These are phyloP conservation scores for Hippoglossus hippoglossus DNA, from an alignment of 2,797 vertebrate species.

Conservation along the genomic window DNA sequence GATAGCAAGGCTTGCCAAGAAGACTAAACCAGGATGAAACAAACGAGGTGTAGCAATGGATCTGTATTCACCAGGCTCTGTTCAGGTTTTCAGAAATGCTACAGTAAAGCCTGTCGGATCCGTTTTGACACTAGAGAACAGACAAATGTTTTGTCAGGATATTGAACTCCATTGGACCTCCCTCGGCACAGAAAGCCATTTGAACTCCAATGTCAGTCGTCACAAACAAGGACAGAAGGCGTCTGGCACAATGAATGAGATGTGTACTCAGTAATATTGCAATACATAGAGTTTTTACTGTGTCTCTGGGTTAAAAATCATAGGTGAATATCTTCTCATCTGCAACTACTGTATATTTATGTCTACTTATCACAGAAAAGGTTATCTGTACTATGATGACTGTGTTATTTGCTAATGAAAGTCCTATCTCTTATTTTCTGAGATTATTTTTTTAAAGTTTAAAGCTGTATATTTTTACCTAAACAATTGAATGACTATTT, in stretches of 20 bases:
- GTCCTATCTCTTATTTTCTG: neutral
- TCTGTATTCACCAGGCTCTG: too few species aligned
- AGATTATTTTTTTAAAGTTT: neutral
- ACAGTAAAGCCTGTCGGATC: conserved; percentile 51
- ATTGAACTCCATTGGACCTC: conserved; percentile 62
- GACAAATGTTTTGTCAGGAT: conserved; percentile 76
- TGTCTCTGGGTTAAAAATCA: conserved; percentile 18
- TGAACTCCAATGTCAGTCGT: conserved; percentile 55
- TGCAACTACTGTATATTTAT: conserved; percentile 5
- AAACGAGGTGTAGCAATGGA: conserved; percentile 43
- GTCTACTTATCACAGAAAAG: neutral
- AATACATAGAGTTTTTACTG: conserved; percentile 31
- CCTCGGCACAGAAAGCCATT: conserved; percentile 58
- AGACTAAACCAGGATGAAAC: conserved; percentile 33
- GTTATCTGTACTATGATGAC: neutral
- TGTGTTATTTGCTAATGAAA: neutral
- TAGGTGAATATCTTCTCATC: conserved; percentile 36
- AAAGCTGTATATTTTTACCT: neutral
- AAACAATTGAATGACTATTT: too few species aligned
- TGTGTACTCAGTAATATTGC: conserved; percentile 33
- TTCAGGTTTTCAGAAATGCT: too few species aligned
- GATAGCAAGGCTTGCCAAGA: conserved; percentile 26
- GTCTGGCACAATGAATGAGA: conserved; percentile 39
- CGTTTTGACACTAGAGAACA: conserved; percentile 54
- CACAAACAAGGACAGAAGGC: conserved; percentile 59